Evolutionary conservation across 2,113 vertebrate genomes (phyloP).

Genomic region (Triplophysa siluroides): DNA sequence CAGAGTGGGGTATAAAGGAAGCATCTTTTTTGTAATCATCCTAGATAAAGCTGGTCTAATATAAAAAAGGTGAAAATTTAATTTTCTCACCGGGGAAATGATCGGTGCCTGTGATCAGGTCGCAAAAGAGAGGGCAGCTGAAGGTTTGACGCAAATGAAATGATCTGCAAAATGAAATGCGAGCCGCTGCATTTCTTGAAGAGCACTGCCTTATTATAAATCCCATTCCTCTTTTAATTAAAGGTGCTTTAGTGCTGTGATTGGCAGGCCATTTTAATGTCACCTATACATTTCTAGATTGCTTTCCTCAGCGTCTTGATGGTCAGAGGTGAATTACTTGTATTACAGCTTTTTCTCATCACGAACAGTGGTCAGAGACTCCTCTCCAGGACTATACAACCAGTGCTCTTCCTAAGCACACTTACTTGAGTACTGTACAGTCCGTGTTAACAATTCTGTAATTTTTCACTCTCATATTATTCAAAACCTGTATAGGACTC

Average conservation of each 20-base stretch:
- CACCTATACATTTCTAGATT: slow-evolving; percentile 47
- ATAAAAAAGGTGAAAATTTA: slow-evolving; percentile 51
- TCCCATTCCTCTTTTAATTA: slow-evolving; percentile 64
- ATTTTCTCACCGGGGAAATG: slow-evolving; percentile 57
- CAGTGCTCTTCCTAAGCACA: slow-evolving; percentile 13
- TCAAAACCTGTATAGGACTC: no score
- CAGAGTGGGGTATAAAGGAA: slow-evolving; percentile 42
- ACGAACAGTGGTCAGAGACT: slow-evolving; percentile 21
- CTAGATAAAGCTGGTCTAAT: slow-evolving; percentile 57
- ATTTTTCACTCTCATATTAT: no score
- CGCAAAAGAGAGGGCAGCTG: slow-evolving; percentile 48
- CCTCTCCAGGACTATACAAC: background rate
- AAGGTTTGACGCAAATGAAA: slow-evolving; percentile 57
- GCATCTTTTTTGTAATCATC: slow-evolving; percentile 50
- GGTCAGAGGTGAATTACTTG: slow-evolving; percentile 42
- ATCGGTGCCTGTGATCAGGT: slow-evolving; percentile 58
- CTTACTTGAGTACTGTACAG: background rate
- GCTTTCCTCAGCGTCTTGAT: slow-evolving; percentile 42
- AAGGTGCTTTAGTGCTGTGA: slow-evolving; percentile 52
- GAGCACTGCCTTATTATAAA: slow-evolving; percentile 49
- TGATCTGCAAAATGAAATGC: slow-evolving; percentile 59
- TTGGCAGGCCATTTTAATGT: slow-evolving; percentile 53
- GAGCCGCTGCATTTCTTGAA: slow-evolving; percentile 50
- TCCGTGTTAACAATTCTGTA: no score
- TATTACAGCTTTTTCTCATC: slow-evolving; percentile 8